Evolutionary conservation across 2,888 invertebrate species (phyloP).

Genomic region (Pycnomerus fuliginosus): DNA sequence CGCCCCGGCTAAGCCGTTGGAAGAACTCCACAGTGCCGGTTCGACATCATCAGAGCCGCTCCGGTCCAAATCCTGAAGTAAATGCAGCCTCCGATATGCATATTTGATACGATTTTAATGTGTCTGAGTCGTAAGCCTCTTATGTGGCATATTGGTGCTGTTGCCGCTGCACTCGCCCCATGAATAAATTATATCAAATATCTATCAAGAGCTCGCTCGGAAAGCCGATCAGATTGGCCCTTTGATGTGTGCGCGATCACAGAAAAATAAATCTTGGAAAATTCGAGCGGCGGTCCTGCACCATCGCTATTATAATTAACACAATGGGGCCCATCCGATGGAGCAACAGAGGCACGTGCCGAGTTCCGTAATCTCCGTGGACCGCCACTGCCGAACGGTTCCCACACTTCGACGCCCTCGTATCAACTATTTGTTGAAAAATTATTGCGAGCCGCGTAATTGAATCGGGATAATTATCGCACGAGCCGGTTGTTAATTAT

Average conservation of each 20-base stretch:
- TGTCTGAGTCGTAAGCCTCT: constrained; percentile 54
- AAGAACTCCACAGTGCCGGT: too few species aligned
- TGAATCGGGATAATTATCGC: neutral
- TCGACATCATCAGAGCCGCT: constrained; percentile 1
- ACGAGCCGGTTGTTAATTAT: constrained; percentile 20
- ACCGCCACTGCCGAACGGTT: constrained; percentile 41
- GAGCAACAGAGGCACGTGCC: constrained; percentile 40
- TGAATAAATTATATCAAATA: constrained; percentile 74
- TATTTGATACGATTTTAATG: constrained; percentile 56
- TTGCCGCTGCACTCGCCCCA: constrained; percentile 56
- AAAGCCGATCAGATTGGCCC: constrained; percentile 50
- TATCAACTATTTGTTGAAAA: constrained; percentile 1
- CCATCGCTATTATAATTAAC: constrained; percentile 18
- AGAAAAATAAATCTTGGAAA: constrained; percentile 18
- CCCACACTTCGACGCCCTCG: constrained; percentile 40
- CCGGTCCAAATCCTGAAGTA: constrained; percentile 45
- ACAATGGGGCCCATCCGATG: constrained; percentile 22
- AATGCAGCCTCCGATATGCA: constrained; percentile 52
- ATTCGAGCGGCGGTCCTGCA: constrained; percentile 1
- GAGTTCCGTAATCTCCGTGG: constrained; percentile 48
- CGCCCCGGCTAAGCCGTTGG: too few species aligned
- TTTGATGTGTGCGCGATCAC: constrained; percentile 40
- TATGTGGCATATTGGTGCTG: constrained; percentile 50
- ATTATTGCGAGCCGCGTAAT: neutral
- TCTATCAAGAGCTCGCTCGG: constrained; percentile 60